Base-by-base conservation (phyloP, 2,113 vertebrate genomes). In the Vanacampus margaritifer region DNA sequence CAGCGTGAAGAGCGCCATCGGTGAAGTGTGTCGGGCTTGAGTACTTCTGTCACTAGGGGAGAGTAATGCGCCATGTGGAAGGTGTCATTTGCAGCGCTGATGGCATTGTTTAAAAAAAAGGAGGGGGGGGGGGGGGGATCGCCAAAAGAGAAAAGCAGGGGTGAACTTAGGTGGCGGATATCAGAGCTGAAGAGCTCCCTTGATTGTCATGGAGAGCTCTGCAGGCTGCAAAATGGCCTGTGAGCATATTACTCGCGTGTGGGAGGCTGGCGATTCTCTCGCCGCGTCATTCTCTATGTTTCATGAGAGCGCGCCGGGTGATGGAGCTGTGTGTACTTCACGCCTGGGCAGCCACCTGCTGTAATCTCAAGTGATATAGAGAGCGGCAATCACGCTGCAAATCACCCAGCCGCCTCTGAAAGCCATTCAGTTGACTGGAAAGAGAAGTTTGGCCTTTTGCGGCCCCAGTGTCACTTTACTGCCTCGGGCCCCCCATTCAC, bases 181-280 rank as follows among this genome's bases (percentile, higher is more conserved):
- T 88, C 90, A 73, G 86, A 85, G 86, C 71, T 89, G 89, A 93
- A 91, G 91, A 92, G 90, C 89, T 88, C 88, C 90, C 89, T 87
- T 78, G 91, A 86, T 86, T 84, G 88, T 88, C 83, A 79, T 90
- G 84, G 80, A 94, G 91, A 85, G 91, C 88, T 86, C 82, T 91
- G 92, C 90, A 85, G 88, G 89, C 92, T 86, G 87, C 73, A 67
- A 78, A 88, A 86, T 75, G 79, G 83, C 88, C 88, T 91, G 69
- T 82, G 87, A 89, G 84, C 82, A n/a, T 71, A 72, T 78, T 74
- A 68, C 73, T 75, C 84, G 79, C 89, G 87, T 82, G 87, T 89
- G 80, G 87, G 83, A 81, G 86, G 84, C 85, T 87, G 89, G 86
- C 91, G 92, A 84, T 84, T 83, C 78, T 86, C 74, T 80, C 68